Evolutionary conservation across 2,888 invertebrate species (phyloP), one percentile per base, ranked within the genome.

Genomic region (Spodoptera littoralis): DNA sequence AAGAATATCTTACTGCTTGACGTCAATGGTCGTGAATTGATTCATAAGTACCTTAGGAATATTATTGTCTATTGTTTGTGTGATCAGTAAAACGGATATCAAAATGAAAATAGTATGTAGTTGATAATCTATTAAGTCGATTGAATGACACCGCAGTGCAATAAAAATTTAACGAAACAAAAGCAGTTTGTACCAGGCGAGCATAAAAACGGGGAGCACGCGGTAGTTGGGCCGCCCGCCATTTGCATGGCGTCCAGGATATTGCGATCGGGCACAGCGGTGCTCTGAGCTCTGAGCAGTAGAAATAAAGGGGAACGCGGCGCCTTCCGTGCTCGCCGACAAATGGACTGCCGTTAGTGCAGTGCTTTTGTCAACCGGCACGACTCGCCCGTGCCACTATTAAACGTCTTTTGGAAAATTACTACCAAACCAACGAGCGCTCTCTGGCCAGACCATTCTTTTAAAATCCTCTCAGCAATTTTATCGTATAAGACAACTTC

Each of bases 291-390:
- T 74, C 65, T 70, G 57, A 70, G 69, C 69, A 64, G 75, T 62
- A 76, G 77, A 80, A 79, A 81, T 82, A 79, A 81, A 80, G 75
- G 72, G 69, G 70, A 76, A 70, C 65, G 66, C 64, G 65, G 50
- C 60, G 68, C 73, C 68, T 77, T 74, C 72, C 70, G 66, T 67
- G 69, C 77, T 76, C 75, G 62, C 73, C 78, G 84, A 84, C 84
- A 84, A 86, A 86, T 84, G 82, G 81, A 81, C 80, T 73, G 72
- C 71, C 77, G 79, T 78, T 81, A 80, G 72, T 78, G 77, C 80
- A 77, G 70, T 56, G 65, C 78, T 70, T 73, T 75, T 75, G 70
- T 72, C 70, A 68, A 70, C 60, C 64, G 65, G 46, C 48, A 65
- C 65, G 65, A 52, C 58, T 59, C 43, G 59, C 42, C 56, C 56